Percentiles rank a stretch among this genome's conserved stretches.
These are phyloP conservation scores for Limnephilus lunatus DNA, from an alignment of 2,888 invertebrate genomes.

Conservation along the genomic window DNA sequence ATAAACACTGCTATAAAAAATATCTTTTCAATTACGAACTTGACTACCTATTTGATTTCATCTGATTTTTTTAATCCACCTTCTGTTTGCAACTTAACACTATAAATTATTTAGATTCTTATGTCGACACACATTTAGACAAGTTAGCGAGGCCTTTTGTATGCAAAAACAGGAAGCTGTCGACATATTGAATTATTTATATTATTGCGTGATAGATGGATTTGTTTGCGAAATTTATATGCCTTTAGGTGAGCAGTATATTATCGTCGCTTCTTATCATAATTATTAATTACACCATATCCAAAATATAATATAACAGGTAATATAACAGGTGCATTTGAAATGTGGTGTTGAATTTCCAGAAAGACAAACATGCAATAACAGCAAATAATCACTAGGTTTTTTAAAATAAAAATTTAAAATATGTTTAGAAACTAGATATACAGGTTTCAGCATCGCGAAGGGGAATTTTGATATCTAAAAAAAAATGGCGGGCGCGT, in stretches of 20 bases:
- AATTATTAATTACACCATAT: neutral
- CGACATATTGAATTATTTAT: neutral
- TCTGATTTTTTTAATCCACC: neutral
- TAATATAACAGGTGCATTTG: neutral
- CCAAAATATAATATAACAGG: neutral
- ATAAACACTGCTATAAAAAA: neutral
- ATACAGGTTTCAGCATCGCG: no score
- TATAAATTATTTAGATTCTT: neutral
- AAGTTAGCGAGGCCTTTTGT: neutral
- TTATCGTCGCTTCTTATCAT: neutral
- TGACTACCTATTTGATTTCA: neutral
- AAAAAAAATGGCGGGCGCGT: no score
- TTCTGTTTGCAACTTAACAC: neutral
- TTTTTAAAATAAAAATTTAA: no score
- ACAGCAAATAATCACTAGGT: neutral
- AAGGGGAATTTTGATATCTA: no score
- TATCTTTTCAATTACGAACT: neutral
- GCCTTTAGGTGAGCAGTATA: neutral
- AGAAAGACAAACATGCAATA: neutral
- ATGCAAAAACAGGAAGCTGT: neutral
- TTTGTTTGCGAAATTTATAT: neutral
- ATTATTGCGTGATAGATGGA: neutral
- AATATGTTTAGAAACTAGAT: no score
- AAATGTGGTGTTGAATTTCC: neutral
- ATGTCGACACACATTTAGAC: neutral